A percentile compares a stretch with the other conserved stretches of the same genome.
These are phyloP conservation scores for Drosophila kanapiae DNA, from an alignment of 1,140 invertebrate genomes.

Conservation along the genomic window DNA sequence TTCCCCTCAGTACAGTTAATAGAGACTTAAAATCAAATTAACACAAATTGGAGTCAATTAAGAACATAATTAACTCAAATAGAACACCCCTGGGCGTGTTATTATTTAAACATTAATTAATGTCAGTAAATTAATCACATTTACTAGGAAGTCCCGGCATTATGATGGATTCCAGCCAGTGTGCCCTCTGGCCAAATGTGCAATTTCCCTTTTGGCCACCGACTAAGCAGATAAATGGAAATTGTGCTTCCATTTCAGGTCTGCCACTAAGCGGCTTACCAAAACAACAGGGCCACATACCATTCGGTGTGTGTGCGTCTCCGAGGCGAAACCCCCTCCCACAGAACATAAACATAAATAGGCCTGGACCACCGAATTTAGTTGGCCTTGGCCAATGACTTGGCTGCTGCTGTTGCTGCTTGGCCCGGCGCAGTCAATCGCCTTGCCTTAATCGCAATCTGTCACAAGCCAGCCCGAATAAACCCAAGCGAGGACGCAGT, in stretches of 20 bases:
- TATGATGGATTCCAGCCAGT: constrained; percentile 1
- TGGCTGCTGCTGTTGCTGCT: constrained; percentile 2
- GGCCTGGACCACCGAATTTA: constrained; percentile 37
- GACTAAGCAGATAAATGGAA: constrained; percentile 32
- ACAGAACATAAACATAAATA: constrained; percentile 44
- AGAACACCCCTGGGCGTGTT: neutral
- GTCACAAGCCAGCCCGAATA: constrained; percentile 26
- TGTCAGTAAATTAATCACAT: neutral
- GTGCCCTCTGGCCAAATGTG: neutral
- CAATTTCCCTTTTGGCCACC: constrained; percentile 12
- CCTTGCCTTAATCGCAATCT: constrained; percentile 35
- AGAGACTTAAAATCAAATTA: neutral
- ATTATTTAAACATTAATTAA: constrained; percentile 5
- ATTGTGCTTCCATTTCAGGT: constrained; percentile 11
- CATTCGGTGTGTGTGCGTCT: neutral
- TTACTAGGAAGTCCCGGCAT: neutral
- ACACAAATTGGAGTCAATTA: neutral
- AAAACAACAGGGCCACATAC: constrained; percentile 23
- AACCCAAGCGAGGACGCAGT: constrained; percentile 12
- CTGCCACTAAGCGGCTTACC: constrained; percentile 51
- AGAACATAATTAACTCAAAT: neutral
- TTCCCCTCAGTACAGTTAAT: neutral
- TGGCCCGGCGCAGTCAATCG: constrained; percentile 28
- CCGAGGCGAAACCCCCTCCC: neutral
- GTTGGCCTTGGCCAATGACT: constrained; percentile 38